These are phyloP conservation scores for Gobiocypris rarus DNA, from an alignment of 2,113 vertebrate genomes.

Conservation along the genomic window DNA sequence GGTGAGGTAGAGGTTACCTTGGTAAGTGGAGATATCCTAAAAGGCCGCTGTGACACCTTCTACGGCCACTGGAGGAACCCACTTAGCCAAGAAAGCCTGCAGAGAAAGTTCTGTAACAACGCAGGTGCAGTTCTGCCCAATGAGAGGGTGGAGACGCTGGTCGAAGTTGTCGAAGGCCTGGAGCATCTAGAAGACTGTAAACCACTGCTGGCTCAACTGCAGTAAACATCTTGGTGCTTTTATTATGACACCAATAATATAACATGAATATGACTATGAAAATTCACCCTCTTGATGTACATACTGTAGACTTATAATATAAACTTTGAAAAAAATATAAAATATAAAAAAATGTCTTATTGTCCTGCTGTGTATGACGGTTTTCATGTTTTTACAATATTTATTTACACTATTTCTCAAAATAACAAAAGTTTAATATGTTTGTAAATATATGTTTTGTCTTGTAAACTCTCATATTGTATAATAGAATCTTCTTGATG, in stretches of 20 bases:
- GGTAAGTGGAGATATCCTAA: conserved; percentile 75
- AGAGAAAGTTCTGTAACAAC: conserved; percentile 82
- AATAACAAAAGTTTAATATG: not conserved
- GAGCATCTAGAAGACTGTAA: conserved; percentile 71
- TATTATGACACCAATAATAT: not conserved
- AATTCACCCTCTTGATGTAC: too few species aligned
- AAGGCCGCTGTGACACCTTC: conserved; percentile 85
- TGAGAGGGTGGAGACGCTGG: conserved; percentile 74
- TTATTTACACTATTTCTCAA: not conserved
- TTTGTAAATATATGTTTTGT: not conserved
- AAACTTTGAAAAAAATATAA: too few species aligned
- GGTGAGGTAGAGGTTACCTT: conserved; percentile 82
- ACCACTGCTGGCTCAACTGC: conserved; percentile 75
- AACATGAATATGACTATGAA: not conserved
- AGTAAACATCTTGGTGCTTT: conserved; percentile 59
- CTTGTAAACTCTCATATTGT: not conserved
- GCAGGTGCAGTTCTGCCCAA: conserved; percentile 74
- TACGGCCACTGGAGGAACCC: conserved; percentile 91
- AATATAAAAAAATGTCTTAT: too few species aligned
- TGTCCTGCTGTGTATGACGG: too few species aligned
- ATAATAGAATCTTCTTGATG: not conserved
- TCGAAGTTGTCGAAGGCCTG: conserved; percentile 75
- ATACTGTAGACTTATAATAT: too few species aligned
- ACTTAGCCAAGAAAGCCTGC: conserved; percentile 80
- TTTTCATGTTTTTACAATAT: not conserved